These are phyloP conservation scores for Hirtodrosophila trivittata DNA, from an alignment of 2,888 invertebrate species.

Conservation along the genomic window DNA sequence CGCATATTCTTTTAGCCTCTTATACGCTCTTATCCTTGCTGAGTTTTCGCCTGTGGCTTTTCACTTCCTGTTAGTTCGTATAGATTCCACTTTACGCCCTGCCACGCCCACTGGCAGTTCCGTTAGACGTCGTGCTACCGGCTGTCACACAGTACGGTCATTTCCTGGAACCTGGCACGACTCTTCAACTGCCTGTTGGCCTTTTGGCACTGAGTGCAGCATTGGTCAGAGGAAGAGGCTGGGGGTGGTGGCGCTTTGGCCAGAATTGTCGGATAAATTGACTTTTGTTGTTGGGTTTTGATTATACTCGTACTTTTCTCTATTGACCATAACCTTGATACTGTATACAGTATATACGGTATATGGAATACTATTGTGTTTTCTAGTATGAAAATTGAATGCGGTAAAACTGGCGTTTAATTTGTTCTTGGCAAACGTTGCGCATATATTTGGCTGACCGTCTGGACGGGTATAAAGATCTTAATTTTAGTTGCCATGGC, in stretches of 20 bases:
- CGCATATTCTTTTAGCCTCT: background rate
- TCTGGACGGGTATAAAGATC: too few species aligned
- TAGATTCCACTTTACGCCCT: background rate
- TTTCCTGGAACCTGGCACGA: conserved; percentile 27
- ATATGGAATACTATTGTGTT: conserved; percentile 19
- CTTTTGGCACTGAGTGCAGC: conserved; percentile 4
- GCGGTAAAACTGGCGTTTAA: conserved; percentile 34
- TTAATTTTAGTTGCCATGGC: background rate
- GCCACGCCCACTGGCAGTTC: conserved; percentile 29
- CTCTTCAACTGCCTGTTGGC: conserved; percentile 23
- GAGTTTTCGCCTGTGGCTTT: background rate
- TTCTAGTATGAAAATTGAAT: conserved; percentile 42
- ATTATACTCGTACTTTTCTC: conserved; percentile 3
- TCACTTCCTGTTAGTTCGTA: background rate
- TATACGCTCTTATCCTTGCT: background rate
- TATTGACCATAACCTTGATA: conserved; percentile 51
- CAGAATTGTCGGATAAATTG: conserved; percentile 17
- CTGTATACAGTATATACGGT: background rate
- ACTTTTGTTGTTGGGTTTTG: conserved; percentile 21
- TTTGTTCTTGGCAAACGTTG: conserved; percentile 22
- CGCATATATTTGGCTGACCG: too few species aligned
- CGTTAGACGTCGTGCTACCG: conserved; percentile 19
- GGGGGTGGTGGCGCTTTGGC: background rate
- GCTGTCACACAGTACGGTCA: conserved; percentile 9
- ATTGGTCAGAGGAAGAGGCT: too few species aligned